Base-by-base conservation (phyloP, 1,140 invertebrate genomes). In the Odontomachus brunneus region DNA sequence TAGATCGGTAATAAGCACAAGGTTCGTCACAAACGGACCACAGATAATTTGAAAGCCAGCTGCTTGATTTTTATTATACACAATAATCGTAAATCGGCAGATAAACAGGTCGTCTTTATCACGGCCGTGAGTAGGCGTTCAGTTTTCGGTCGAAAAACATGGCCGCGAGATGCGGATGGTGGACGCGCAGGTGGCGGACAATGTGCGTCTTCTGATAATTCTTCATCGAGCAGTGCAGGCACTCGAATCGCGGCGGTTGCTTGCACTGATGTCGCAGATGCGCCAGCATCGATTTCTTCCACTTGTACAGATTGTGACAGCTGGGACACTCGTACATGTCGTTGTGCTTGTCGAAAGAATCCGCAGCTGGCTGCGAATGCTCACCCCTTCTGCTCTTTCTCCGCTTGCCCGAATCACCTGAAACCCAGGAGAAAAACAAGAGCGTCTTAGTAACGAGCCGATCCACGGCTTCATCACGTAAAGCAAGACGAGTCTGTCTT, bases 201-300 rank as follows among this genome's bases (percentile, higher is more conserved):
- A 91, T 90, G 55, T 90, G 89, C 1, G 67, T 62, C 72, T 90
- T 91, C 55, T 87, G 88, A 60, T 90, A 88, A 71, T 91, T 88
- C 62, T 60, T 84, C 24, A 71, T 71, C 14, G 69, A 29, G 83
- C 95, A 95, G 83, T 93, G 85, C 5, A 92, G 92, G 83, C 95
- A 96, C 60, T 94, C 92, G 86, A 95, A 94, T 59, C 94, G 90
- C 14, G 95, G 95, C 44, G 94, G 94, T 26, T 95, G 93, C 15
- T 94, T 95, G 82, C 95, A 95, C 78, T 95, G 94, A 87, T 92
- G 92, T 22, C 92, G 91, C 83, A 95, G 81, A 88, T 95, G 95
- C n/a, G 94, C 90, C 9, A 94, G 92, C 89, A 95, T 93, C 74
- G 95, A 95, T 72, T 95, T 95, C 89, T 95, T 95, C 88, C 95